Evolutionary conservation across 2,888 invertebrate species (phyloP).

Genomic region (Hirtodrosophila trivittata): DNA sequence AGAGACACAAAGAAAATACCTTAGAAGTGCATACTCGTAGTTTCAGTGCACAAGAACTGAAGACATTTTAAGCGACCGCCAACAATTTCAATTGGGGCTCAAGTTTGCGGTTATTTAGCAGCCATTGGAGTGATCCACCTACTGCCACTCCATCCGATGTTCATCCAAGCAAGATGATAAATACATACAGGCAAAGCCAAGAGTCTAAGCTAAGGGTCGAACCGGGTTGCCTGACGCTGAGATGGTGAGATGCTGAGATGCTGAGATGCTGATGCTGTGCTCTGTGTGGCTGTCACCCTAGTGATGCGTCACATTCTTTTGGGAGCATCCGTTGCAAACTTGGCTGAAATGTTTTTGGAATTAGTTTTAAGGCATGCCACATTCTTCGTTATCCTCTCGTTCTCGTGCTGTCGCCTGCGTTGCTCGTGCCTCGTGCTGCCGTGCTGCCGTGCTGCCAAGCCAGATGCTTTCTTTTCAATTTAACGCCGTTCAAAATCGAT

Average conservation of each 20-base stretch:
- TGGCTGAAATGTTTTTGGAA: slow-evolving; percentile 46
- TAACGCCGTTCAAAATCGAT: slow-evolving; percentile 56
- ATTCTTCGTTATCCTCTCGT: slow-evolving; percentile 22
- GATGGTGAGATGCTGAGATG: no score
- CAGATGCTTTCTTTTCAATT: slow-evolving; percentile 61
- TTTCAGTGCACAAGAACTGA: slow-evolving; percentile 22
- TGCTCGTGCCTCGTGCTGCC: neutral
- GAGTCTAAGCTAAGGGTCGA: neutral
- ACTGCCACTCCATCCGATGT: slow-evolving; percentile 3
- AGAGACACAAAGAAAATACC: neutral
- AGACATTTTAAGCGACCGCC: slow-evolving; percentile 56
- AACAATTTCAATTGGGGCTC: slow-evolving; percentile 40
- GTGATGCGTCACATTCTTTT: slow-evolving; percentile 55
- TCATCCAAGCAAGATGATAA: slow-evolving; percentile 31
- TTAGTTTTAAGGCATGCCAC: slow-evolving; percentile 61
- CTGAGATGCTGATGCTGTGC: slow-evolving; percentile 6
- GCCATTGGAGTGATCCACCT: slow-evolving; percentile 27
- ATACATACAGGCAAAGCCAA: slow-evolving; percentile 14
- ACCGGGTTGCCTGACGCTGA: slow-evolving; percentile 4
- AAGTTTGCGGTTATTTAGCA: slow-evolving; percentile 53
- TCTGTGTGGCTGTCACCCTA: slow-evolving; percentile 36
- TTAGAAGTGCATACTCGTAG: slow-evolving; percentile 25
- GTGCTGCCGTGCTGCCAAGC: slow-evolving; percentile 9
- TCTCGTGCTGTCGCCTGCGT: neutral
- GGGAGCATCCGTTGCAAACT: slow-evolving; percentile 33